A percentile compares a stretch with the other conserved stretches of the same genome.
Conservation (phyloP, 1,140 invertebrate species). For the Cydia pomonella region DNA sequence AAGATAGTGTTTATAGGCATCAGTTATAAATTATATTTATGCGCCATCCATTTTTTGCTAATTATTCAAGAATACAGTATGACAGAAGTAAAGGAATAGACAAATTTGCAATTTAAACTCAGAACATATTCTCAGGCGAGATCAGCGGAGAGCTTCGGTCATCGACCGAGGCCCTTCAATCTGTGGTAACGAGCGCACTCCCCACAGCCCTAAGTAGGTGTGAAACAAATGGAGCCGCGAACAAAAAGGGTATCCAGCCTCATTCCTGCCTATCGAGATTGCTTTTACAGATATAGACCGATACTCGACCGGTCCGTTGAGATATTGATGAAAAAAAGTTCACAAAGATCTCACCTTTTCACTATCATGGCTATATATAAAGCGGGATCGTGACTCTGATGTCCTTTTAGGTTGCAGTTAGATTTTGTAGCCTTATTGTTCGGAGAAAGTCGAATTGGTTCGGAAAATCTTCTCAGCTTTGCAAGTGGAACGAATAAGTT, state of each 20-base stretch:
- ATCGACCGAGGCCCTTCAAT: constrained; percentile 74
- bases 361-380: constrained; percentile 26
- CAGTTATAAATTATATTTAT: no score
- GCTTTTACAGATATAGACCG: constrained; percentile 46
- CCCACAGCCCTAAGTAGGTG: constrained; percentile 68
- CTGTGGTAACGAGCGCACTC: constrained; percentile 69
- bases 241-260: constrained; percentile 65
- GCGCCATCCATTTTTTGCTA: background rate
- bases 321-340: constrained; percentile 32
- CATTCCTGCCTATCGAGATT: constrained; percentile 46
- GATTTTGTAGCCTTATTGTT: constrained; percentile 6
- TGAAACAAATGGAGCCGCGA: constrained; percentile 66
- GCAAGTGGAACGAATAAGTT: background rate
- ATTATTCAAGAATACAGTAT: background rate
- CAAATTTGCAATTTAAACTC: background rate
- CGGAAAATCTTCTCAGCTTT: background rate
- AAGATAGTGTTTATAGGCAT: no score
- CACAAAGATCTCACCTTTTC: constrained; percentile 32
- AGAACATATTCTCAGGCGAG: constrained; percentile 42
- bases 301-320: constrained; percentile 25
- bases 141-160: constrained; percentile 56
- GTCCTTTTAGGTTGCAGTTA: constrained; percentile 24
- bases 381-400: constrained; percentile 28
- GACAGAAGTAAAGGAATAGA: no score
- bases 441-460: constrained; percentile 13